phyloP scores from a whole-genome alignment of 2,888 invertebrate species.

The Acronicta alni region DNA sequence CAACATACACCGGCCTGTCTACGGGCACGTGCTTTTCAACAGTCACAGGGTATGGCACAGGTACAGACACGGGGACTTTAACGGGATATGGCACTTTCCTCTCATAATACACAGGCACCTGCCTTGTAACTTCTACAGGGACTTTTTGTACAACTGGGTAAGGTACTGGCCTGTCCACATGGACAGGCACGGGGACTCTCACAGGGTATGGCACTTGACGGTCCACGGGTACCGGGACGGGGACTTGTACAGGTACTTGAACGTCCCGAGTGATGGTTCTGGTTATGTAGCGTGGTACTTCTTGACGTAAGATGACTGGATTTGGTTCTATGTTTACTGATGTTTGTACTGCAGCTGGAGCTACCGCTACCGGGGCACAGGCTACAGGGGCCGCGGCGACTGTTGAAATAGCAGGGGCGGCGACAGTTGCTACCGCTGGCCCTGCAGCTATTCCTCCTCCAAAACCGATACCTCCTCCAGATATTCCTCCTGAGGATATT shows the following conservation, averaged over 20 bases:
- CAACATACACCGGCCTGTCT: conserved; percentile 89
- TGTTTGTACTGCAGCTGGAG: conserved; percentile 72
- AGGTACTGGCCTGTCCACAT: conserved; percentile 86
- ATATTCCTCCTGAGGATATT: conserved; percentile 9
- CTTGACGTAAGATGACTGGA: conserved; percentile 82
- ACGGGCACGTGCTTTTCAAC: conserved; percentile 89
- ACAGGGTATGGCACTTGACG: conserved; percentile 85
- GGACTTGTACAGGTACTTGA: conserved; percentile 84
- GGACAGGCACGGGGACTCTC: conserved; percentile 86
- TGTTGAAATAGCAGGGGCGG: conserved; percentile 56
- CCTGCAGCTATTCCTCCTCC: conserved; percentile 37
- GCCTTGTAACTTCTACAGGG: conserved; percentile 85
- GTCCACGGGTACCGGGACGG: conserved; percentile 85
- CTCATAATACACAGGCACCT: conserved; percentile 85
- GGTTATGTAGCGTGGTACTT: conserved; percentile 82
- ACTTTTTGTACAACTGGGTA: conserved; percentile 87
- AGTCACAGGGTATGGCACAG: conserved; percentile 90
- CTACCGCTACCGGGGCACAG: conserved; percentile 62
- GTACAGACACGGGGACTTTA: conserved; percentile 86
- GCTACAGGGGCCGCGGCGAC: conserved; percentile 53
- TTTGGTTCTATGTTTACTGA: conserved; percentile 81
- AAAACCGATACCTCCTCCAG: conserved; percentile 3
- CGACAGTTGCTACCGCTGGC: conserved; percentile 37
- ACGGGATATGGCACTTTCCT: conserved; percentile 86
- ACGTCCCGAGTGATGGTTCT: conserved; percentile 83